These are phyloP conservation scores for Willisornis vidua DNA, from an alignment of 2,113 vertebrate genomes.

Conservation along the genomic window DNA sequence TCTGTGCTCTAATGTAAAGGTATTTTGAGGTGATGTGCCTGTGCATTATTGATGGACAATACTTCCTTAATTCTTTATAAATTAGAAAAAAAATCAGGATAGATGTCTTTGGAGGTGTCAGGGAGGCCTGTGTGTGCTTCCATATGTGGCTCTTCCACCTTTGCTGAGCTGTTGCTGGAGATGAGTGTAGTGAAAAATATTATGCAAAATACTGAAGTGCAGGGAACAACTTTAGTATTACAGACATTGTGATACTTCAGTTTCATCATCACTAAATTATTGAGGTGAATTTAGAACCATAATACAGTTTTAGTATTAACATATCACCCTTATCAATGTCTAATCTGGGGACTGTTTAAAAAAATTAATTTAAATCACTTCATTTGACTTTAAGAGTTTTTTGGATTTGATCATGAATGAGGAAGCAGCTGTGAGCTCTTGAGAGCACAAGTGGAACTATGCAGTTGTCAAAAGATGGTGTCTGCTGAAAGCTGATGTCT, in stretches of 20 bases:
- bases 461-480: not conserved
- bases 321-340: not conserved
- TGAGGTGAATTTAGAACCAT: not conserved
- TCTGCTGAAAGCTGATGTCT: not conserved
- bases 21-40: not conserved
- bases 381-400: not conserved
- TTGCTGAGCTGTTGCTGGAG: not conserved
- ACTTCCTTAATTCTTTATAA: not conserved
- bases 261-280: not conserved
- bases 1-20: not conserved
- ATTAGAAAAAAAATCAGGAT: not conserved
- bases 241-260: not conserved
- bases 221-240: not conserved
- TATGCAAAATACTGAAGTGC: not conserved
- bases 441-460: not conserved
- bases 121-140: not conserved
- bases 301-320: not conserved
- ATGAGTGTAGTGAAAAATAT: not conserved
- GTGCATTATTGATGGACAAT: not conserved
- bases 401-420: not conserved
- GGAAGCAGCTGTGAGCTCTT: not conserved
- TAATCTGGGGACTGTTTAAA: not conserved
- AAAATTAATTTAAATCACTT: not conserved
- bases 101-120: not conserved
- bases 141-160: not conserved